These are phyloP conservation scores for Trochalopteron elliotii DNA, from an alignment of 2,113 vertebrate species.

Conservation along the genomic window DNA sequence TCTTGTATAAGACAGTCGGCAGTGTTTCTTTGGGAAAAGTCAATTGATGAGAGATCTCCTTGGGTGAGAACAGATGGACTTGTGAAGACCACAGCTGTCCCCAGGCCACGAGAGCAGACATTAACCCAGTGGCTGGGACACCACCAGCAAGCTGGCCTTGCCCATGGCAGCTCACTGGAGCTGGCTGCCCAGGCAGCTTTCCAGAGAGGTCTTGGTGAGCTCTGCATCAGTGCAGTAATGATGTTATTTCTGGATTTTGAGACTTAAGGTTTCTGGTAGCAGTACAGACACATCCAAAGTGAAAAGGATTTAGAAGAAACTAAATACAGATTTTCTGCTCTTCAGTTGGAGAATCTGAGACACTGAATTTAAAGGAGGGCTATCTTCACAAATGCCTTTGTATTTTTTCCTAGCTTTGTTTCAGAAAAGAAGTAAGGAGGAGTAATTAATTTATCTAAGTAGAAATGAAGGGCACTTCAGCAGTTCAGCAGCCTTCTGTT, in stretches of 20 bases:
- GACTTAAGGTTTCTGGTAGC: background rate
- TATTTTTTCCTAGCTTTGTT: background rate
- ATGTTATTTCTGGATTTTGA: background rate
- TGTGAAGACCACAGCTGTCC: background rate
- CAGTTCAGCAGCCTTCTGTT: background rate
- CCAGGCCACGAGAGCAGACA: background rate
- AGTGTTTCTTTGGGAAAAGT: background rate
- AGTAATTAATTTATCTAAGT: background rate
- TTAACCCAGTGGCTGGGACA: background rate
- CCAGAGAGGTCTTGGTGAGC: background rate
- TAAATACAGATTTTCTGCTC: background rate
- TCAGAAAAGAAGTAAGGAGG: background rate
- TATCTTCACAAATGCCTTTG: background rate
- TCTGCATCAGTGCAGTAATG: background rate
- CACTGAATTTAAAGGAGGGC: background rate
- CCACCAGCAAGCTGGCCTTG: background rate
- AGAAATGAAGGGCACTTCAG: background rate
- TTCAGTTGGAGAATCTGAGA: background rate
- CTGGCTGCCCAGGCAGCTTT: background rate
- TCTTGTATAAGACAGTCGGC: background rate
- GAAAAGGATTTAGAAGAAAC: background rate
- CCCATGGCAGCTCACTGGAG: background rate
- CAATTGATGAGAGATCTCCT: background rate
- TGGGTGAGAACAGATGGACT: background rate
- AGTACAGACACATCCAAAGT: background rate